Base-by-base conservation (phyloP, 1,140 invertebrate genomes). In the Idris sp. region DNA sequence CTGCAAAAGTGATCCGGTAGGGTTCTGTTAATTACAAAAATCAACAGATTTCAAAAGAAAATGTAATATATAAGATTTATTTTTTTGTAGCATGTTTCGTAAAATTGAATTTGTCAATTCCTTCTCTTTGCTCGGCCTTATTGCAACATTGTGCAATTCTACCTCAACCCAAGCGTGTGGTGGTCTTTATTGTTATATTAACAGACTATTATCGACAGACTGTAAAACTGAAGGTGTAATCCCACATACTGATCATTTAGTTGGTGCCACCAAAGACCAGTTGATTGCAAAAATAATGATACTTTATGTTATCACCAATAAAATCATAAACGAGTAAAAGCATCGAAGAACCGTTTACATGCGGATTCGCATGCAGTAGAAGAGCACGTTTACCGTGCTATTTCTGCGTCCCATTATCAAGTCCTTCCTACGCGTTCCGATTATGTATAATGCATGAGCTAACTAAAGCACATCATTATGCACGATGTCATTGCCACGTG, bases 371-470 rank as follows among this genome's bases (percentile, higher is more conserved):
- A 13, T 40, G 40, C 48, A 54, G 54, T 30, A 26, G 40, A 31
- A 64, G 56, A 56, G 18, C 58, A 25, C 46, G 44, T 59, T 62
- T 51, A 43, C 41, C 31, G 9, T 61, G 54, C n/a, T 51, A 65
- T 59, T 54, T 30, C 53, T 35, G 11, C 30, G 22, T 67, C 54
- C 44, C 61, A 62, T 74, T 68, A 67, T 74, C 53, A 46, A 54
- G 9, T 4, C 44, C 22, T n/a, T 10, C 15, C 26, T 19, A 1
- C 36, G 5, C 28, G 8, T 6, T 22, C 16, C 33, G 15, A 41
- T 48, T 51, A 68, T 74, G 62, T 74, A 74, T 74, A 74, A 74
- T 68, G 43, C 41, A 74, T 62, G 56, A 67, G 62, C 56, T 74
- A 62, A 74, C 43, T 56, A 31, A 68, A 74, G 62, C 48, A 54